Base-by-base conservation (phyloP, 2,888 invertebrate genomes). In the Drosophila eohydei region DNA sequence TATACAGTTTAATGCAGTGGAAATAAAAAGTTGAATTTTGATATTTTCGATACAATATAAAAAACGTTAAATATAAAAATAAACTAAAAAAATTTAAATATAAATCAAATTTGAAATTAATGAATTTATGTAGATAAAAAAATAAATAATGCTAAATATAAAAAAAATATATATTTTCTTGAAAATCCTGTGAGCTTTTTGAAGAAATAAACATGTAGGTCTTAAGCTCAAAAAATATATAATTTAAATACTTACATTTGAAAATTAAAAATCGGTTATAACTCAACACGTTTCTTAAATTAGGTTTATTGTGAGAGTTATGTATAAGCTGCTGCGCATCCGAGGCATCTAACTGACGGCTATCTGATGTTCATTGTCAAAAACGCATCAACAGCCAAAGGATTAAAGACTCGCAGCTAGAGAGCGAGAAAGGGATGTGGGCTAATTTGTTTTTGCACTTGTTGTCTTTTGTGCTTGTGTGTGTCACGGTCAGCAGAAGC, bases 341-440 rank as follows among this genome's bases (percentile, higher is more conserved):
- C 59, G 43, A 50, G 52, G 30, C 59, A 63, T 46, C 43, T 36
- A 44, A 36, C 59, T 82, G 82, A 74, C 77, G 77, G 67, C 48
- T 78, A 73, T 70, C 71, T 82, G 88, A 73, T 74, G 88, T 80
- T 84, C 85, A 84, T 80, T 82, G 85, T 88, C 83, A 87, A 78
- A 83, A 88, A 87, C 68, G 71, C 78, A 87, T 87, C 71, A 77
- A 34, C 51, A 28, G 6, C 32, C 30, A 48, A 48, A 48, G 48
- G 38, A 28, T 48, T 30, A 40, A 51, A 38, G 40, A 16, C 41
- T 59, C 54, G 41, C 67, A 26, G 48, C 8, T 7, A 34, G n/a
- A 4, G 34, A 36, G 14, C 0, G 21, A 32, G 8, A 11, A 26
- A 38, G 28, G 8, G 21, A 41, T 4, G 50, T 63, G 71, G 73